Base-by-base conservation (phyloP, 2,797 vertebrate species). In the Falco rusticolus region DNA sequence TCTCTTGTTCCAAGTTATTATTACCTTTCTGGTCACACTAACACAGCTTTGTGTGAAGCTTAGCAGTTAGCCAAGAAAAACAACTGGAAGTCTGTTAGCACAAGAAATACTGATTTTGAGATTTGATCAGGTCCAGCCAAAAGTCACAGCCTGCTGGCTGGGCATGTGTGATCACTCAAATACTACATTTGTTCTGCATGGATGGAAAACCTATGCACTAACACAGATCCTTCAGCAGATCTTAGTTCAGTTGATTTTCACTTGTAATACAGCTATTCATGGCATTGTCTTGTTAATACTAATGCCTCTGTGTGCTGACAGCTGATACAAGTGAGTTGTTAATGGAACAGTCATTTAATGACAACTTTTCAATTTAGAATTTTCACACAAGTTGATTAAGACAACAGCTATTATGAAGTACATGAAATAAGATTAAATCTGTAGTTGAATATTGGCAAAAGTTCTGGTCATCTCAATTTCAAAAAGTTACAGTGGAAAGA, bases 281-380 rank as follows among this genome's bases (percentile, higher is more conserved):
- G 33, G 14, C 45, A 60, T 41, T 64, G 6, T 16, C 39, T 70
- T 64, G 20, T 57, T 84, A 87, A 75, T 80, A 86, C 68, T 91
- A 91, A 83, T 94, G 60, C 5, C 10, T 91, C 31, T 77, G 31
- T 59, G 26, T 65, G 22, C 65, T 91, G 72, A 66, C 64, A 81
- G 69, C 53, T 86, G 57, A 83, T 68, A 78, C 22, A 89, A 89
- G 84, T 64, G 34, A 68, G n/a, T 63, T 93, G 31, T 41, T 91
- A 94, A 93, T 80, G 37, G 57, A 93, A 90, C 25, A 51, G 48
- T 86, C 51, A 57, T 57, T 69, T 78, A 37, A 57, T 33, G 53
- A 74, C 24, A 93, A 53, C 51, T 93, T 93, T 71, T 85, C 57
- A 71, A 90, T 91, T 80, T 68, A 65, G 87, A 92, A 48, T 90